Evolutionary conservation across 2,113 vertebrate species (phyloP), one percentile per base, ranked within the genome.

Genomic region (Anser cygnoides): DNA sequence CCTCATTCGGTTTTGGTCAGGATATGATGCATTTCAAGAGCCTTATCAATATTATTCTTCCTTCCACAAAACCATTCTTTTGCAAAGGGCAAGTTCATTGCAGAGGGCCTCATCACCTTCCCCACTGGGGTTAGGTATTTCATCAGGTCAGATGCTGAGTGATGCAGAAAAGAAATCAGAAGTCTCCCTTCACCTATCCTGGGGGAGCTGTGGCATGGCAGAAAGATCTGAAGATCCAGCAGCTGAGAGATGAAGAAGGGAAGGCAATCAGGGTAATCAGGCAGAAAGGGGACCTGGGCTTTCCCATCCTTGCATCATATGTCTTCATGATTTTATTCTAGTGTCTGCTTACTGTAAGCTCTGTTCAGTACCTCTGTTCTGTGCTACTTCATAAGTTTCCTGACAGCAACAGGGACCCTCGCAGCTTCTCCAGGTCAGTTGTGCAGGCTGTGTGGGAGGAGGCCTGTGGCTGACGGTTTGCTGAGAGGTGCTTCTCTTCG

Each of bases 381-480:
- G 65, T 44, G 41, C 65, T 46, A 5, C 18, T 15, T 31, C 62
- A 41, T 46, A 31, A 15, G 25, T 35, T 59, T 75, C 23, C 15
- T 59, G 22, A 49, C 21, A 68, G 66, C 31, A n/a, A 33, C 8
- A 35, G 55, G 41, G 41, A 44, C 33, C 41, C 22, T 59, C n/a
- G 10, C 20, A 29, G n/a, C 33, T 46, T 35, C 41, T 61, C 33
- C 73, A 76, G 41, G 25, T 39, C 46, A 6, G 59, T 33, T 13
- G 1, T 8, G 3, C 0, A 0, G 22, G 26, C 21, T 4, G 58
- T 8, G 31, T 55, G 52, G 58, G 44, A 39, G 37, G 58, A 50
- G 39, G 58, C 46, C 29, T 49, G 65, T 49, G 68, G 44, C 39
- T 50, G n/a, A n/a, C 55, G 0, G 1, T 54, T 74, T 31, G 68